Conservation (phyloP, 1,140 invertebrate species). For the Adelges cooleyi region DNA sequence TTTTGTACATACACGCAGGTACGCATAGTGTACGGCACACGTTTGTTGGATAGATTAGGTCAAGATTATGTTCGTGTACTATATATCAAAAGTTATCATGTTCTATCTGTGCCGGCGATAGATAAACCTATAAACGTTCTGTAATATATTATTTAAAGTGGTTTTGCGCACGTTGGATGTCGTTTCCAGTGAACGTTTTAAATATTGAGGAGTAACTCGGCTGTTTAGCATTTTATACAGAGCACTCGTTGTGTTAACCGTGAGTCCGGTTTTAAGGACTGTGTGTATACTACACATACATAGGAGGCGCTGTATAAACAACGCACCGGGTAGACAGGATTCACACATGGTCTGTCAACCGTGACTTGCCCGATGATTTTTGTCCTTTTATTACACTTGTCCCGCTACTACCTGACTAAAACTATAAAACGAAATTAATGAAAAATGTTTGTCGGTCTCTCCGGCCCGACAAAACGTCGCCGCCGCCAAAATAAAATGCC, state of each 20-base stretch:
- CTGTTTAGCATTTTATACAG: background rate
- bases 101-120: background rate
- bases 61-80: background rate
- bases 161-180: background rate
- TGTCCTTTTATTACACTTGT: no score
- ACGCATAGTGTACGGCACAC: no score
- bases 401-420: conserved; percentile 26
- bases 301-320: no score
- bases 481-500: no score
- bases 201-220: conserved; percentile 23
- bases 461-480: no score
- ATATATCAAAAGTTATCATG: background rate
- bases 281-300: no score
- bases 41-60: background rate
- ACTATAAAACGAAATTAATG: no score
- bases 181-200: no score
- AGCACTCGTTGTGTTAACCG: background rate
- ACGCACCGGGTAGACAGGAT: background rate
- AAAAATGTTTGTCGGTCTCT: no score
- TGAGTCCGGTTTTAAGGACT: background rate
- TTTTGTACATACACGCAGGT: no score
- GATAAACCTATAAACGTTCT: background rate
- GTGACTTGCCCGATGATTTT: conserved; percentile 33
- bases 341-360: conserved; percentile 27
- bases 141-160: background rate